Evolutionary conservation across 92 coral and sea anemone genomes (phyloP).

Genomic region (Pocillopora grandis): DNA sequence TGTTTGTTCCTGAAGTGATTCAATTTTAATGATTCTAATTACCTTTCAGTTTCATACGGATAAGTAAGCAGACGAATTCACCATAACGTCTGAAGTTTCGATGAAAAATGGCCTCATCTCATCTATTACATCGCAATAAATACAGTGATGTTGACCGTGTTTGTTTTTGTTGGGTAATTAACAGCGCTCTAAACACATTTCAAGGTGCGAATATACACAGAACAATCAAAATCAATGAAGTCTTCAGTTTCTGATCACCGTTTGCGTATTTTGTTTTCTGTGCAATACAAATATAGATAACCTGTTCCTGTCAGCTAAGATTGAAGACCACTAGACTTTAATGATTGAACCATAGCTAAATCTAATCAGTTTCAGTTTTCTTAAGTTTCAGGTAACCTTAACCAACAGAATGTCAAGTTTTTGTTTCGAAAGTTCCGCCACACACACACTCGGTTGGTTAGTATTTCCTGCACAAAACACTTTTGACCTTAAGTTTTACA

Average conservation of each 20-base stretch:
- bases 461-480: too few relatives aligned
- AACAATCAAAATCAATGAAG: neutral
- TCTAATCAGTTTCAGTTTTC: neutral
- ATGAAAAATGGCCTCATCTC: neutral
- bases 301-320: neutral
- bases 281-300: neutral
- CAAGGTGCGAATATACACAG: constrained; percentile 10
- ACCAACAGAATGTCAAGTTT: neutral
- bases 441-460: too few relatives aligned
- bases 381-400: constrained; percentile 1
- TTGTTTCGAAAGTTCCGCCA: neutral
- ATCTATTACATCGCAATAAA: neutral
- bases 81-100: neutral
- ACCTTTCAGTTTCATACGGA: neutral
- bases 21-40: neutral
- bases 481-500: too few relatives aligned
- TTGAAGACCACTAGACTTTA: neutral
- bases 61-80: neutral
- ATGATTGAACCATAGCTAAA: neutral
- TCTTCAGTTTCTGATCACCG: neutral
- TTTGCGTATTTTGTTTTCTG: constrained; percentile 14
- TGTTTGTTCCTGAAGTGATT: neutral
- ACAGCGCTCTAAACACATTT: neutral
- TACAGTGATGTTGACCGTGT: neutral
- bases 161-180: constrained; percentile 10